Percentiles rank a stretch among this genome's conserved stretches.
These are phyloP conservation scores for Sanderia malayensis DNA, from an alignment of 30 jellyfish, hydroid and myxozoan species.

Conservation along the genomic window DNA sequence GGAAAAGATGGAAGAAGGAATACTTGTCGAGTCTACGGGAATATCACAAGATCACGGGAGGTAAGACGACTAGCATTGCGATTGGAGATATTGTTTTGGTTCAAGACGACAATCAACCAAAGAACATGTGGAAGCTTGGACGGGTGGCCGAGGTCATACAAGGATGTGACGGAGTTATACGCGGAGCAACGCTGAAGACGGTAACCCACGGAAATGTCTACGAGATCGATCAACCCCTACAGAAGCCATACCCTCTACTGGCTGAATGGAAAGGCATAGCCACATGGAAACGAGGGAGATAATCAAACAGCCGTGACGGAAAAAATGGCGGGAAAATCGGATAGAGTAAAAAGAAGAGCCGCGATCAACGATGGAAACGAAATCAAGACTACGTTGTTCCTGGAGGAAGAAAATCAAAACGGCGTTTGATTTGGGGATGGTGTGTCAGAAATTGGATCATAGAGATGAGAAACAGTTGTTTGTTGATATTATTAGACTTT, in stretches of 20 bases:
- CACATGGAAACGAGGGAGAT: too few relatives aligned
- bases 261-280: too few relatives aligned
- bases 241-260: constrained; percentile 16
- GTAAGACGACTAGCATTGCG: not conserved
- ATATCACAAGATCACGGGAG: constrained; percentile 16
- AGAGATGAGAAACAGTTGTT: too few relatives aligned
- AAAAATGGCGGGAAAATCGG: too few relatives aligned
- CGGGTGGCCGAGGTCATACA: not conserved
- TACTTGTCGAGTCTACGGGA: constrained; percentile 20
- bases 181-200: constrained; percentile 30
- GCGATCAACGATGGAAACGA: too few relatives aligned
- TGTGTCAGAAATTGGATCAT: too few relatives aligned
- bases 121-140: constrained; percentile 32
- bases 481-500: too few relatives aligned
- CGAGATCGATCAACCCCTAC: constrained; percentile 20
- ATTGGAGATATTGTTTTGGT: constrained; percentile 21
- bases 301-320: too few relatives aligned
- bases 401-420: too few relatives aligned
- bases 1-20: constrained; percentile 18
- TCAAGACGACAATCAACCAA: constrained; percentile 14
- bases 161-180: constrained; percentile 4
- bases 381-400: too few relatives aligned
- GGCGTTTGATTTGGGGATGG: too few relatives aligned
- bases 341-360: too few relatives aligned
- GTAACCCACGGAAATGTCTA: constrained; percentile 5